A percentile compares a stretch with the other conserved stretches of the same genome.
These are phyloP conservation scores for Drosophila parvula DNA, from an alignment of 1,140 invertebrate genomes.

Conservation along the genomic window DNA sequence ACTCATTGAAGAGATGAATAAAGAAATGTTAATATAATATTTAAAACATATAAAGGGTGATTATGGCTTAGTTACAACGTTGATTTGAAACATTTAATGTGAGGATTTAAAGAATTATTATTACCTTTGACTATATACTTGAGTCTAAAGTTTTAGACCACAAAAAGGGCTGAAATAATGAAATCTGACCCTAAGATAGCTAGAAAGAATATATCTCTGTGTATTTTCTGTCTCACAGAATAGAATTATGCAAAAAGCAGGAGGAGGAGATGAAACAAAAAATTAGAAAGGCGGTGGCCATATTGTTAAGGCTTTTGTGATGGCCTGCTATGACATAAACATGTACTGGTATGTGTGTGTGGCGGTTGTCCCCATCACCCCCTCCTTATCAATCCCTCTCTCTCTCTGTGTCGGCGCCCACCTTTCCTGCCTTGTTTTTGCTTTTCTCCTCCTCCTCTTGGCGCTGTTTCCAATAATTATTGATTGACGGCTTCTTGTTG, in stretches of 20 bases:
- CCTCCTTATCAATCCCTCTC: background rate
- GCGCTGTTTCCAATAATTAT: constrained; percentile 32
- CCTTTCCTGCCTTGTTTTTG: constrained; percentile 2
- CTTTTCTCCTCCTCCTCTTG: background rate
- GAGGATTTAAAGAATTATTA: background rate
- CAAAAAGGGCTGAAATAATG: background rate
- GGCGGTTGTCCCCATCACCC: background rate
- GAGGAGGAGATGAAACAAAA: background rate
- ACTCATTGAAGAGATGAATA: too few species aligned
- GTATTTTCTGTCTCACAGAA: constrained; percentile 26
- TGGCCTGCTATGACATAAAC: constrained; percentile 33
- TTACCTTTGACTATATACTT: background rate
- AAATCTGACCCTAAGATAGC: background rate
- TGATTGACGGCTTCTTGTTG: constrained; percentile 20
- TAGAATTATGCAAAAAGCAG: constrained; percentile 16
- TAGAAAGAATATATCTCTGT: constrained; percentile 8
- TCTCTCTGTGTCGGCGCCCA: background rate
- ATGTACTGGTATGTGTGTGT: constrained; percentile 10
- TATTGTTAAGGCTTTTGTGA: constrained; percentile 30
- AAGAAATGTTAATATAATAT: too few species aligned
- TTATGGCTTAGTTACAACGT: background rate
- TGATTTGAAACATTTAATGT: background rate
- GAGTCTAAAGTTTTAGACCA: background rate
- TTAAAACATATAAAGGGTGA: background rate
- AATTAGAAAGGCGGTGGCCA: constrained; percentile 17